phyloP scores from a whole-genome alignment of 2,888 invertebrate genomes.

The Pelosia muscerda region DNA sequence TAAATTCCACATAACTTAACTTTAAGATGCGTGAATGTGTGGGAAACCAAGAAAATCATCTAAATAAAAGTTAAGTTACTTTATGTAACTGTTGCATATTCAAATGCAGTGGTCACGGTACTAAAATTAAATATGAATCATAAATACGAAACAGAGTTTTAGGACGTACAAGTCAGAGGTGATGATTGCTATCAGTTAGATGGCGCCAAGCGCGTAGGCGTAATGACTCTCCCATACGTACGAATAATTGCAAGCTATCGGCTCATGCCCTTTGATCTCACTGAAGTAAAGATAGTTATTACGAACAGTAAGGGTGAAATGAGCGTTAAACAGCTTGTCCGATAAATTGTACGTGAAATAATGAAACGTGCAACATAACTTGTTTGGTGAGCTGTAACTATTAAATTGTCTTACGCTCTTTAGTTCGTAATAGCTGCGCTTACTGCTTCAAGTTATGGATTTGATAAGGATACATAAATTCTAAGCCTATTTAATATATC shows the following conservation, averaged over 20 bases:
- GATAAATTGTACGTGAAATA: slow-evolving; percentile 81
- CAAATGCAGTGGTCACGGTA: slow-evolving; percentile 24
- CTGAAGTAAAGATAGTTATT: slow-evolving; percentile 83
- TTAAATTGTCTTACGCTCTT: slow-evolving; percentile 67
- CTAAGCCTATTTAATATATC: slow-evolving; percentile 35
- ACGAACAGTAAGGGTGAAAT: slow-evolving; percentile 81
- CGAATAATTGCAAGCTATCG: slow-evolving; percentile 82
- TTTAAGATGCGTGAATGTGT: neutral
- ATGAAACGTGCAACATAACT: slow-evolving; percentile 68
- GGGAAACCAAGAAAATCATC: neutral
- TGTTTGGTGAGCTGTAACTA: slow-evolving; percentile 66
- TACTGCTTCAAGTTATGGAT: slow-evolving; percentile 51
- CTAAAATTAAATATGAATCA: slow-evolving; percentile 54
- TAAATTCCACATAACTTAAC: neutral
- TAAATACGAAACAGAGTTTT: slow-evolving; percentile 50
- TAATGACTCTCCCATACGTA: slow-evolving; percentile 82
- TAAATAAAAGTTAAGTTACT: neutral
- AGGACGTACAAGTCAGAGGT: slow-evolving; percentile 73
- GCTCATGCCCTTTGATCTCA: slow-evolving; percentile 83
- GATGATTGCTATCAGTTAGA: slow-evolving; percentile 80
- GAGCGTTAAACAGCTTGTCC: slow-evolving; percentile 81
- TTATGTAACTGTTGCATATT: slow-evolving; percentile 8
- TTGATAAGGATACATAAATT: slow-evolving; percentile 53
- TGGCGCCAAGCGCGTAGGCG: slow-evolving; percentile 67
- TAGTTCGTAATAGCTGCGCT: slow-evolving; percentile 53